Base-by-base conservation (phyloP, 2,797 vertebrate species). In the Kryptolebias ocellatus region DNA sequence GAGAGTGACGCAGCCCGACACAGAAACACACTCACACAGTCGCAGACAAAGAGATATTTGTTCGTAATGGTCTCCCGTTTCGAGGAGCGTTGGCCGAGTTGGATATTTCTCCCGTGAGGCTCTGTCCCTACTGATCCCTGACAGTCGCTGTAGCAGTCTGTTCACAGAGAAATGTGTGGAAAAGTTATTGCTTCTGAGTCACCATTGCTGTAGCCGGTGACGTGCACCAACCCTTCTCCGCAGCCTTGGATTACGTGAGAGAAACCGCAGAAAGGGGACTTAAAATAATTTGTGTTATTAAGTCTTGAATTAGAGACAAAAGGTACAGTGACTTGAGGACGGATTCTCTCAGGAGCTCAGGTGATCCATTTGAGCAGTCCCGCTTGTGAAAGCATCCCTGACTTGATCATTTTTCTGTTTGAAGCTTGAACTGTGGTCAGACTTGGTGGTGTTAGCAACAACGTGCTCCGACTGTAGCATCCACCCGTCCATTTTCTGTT, bases 21-120 rank as follows among this genome's bases (percentile, higher is more conserved):
- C 61, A 45, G 24, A 58, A 37, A 49, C 6, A 54, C 49, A 68
- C 61, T 55, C 39, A 49, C 53, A 67, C 46, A 60, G 66, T 2
- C 16, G 63, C 60, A 81, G 59, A 89, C 89, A 92, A 90, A 87
- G 88, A 66, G 54, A 29, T 27, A 39, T 80, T 79, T 90, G 83
- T 91, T 74, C 75, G 27, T 7, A 55, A 78, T 65, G 57, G 70
- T 88, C 78, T 85, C 80, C 81, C 76, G 72, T 69, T 71, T 60
- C 15, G 53, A 5, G 45, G 67, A 53, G 67, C 67, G 75, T 56
- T 56, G 69, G 63, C 58, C 1, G n/a, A 53, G 51, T 18, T 29
- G 10, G 34, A 51, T 57, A 61, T 58, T 62, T 71, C 70, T 78
- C 80, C 83, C 82, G 82, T 83, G 70, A 84, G 67, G 68, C 83